Evolutionary conservation across 2,797 vertebrate genomes (phyloP).

Genomic region (Anabas testudineus): DNA sequence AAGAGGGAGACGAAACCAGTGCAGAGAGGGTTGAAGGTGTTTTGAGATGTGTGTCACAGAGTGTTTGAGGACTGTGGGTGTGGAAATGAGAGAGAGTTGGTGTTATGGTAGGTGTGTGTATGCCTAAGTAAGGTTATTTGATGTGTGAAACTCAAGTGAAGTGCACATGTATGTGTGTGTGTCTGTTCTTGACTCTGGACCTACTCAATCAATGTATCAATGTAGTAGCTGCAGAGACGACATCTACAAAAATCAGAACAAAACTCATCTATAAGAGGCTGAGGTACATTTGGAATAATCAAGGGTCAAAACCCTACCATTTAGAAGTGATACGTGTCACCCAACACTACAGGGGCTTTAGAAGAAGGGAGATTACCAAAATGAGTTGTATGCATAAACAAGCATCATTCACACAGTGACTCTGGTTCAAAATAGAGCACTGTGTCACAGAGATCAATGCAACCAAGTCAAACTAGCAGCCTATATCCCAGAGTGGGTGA

Average conservation of each 20-base stretch:
- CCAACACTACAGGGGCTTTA: not conserved
- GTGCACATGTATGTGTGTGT: not conserved
- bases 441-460: not conserved
- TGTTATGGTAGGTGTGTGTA: constrained; percentile 34
- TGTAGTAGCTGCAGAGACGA: constrained; percentile 27
- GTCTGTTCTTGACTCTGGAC: not conserved
- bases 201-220: constrained; percentile 7
- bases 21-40: constrained; percentile 12
- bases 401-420: no score
- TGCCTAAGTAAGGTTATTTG: constrained; percentile 12
- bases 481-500: not conserved
- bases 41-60: constrained; percentile 40
- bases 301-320: not conserved
- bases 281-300: not conserved
- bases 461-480: not conserved
- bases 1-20: constrained; percentile 56
- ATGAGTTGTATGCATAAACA: no score
- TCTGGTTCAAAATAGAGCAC: not conserved
- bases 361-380: no score
- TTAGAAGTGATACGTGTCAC: not conserved
- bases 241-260: not conserved
- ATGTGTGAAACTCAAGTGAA: constrained; percentile 20
- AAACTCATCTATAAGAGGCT: not conserved
- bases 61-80: constrained; percentile 37
- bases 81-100: constrained; percentile 50